Evolutionary conservation across 1,140 invertebrate species (phyloP).

Genomic region (Micrasema minimum): DNA sequence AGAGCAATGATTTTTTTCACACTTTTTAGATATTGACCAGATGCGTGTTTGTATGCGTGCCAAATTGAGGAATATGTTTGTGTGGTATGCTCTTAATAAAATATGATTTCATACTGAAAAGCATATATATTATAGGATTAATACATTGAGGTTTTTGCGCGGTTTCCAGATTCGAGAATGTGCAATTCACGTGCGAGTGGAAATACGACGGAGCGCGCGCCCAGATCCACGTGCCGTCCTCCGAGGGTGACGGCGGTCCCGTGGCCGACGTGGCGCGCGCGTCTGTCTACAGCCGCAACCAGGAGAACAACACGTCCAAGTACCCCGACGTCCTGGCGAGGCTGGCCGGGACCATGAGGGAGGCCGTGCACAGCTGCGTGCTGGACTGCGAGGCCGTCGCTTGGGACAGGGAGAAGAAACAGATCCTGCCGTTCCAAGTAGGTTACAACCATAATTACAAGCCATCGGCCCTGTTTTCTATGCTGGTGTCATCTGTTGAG

Average conservation of each 20-base stretch:
- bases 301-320: constrained; percentile 97
- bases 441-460: too few species aligned
- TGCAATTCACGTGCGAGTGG: constrained; percentile 98
- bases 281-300: constrained; percentile 93
- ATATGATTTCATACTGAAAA: too few species aligned
- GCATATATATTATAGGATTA: too few species aligned
- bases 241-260: constrained; percentile 33
- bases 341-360: constrained; percentile 71
- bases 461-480: too few species aligned
- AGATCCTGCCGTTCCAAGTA: constrained; percentile 96
- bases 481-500: too few species aligned
- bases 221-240: constrained; percentile 75
- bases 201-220: constrained; percentile 99
- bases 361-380: constrained; percentile 84
- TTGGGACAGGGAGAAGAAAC: constrained; percentile 89
- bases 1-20: too few species aligned
- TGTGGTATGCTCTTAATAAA: too few species aligned
- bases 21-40: too few species aligned
- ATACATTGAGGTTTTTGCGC: too few species aligned
- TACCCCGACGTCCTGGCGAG: constrained; percentile 95
- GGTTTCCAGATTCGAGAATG: constrained; percentile 81
- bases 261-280: constrained; percentile 55
- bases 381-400: constrained; percentile 98
- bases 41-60: too few species aligned
- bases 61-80: too few species aligned